These are phyloP conservation scores for Microtus ochrogaster DNA, from an alignment of 2,113 vertebrate species.

Conservation along the genomic window DNA sequence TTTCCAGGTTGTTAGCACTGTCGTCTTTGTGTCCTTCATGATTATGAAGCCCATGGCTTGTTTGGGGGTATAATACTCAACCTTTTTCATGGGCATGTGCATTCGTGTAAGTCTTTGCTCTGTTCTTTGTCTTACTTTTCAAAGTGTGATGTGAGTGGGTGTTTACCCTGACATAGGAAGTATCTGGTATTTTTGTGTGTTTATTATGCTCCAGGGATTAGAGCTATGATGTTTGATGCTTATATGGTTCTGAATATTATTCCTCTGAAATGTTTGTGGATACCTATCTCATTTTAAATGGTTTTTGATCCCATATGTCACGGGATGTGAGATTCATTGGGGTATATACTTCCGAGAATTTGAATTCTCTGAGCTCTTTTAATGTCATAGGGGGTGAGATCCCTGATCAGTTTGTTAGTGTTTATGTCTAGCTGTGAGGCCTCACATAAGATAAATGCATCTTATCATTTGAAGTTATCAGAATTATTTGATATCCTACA, in stretches of 20 bases:
- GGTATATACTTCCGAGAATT: constrained; percentile 41
- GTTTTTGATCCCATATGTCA: constrained; percentile 44
- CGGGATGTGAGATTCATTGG: constrained; percentile 8
- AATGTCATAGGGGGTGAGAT: neutral
- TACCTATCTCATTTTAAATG: neutral
- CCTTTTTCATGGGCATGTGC: neutral
- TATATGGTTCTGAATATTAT: constrained; percentile 17
- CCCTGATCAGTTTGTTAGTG: neutral
- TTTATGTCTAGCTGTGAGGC: neutral
- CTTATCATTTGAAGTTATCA: neutral
- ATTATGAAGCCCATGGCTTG: neutral
- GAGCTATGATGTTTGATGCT: neutral
- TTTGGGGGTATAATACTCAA: neutral
- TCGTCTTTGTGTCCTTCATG: neutral
- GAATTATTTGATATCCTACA: constrained; percentile 30
- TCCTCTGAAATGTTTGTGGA: constrained; percentile 43
- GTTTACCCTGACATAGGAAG: neutral
- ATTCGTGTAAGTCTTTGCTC: neutral
- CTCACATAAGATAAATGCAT: neutral
- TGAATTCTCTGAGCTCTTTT: constrained; percentile 55
- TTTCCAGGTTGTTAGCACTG: neutral
- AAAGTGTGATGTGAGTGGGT: neutral
- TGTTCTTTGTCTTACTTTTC: neutral
- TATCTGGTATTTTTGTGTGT: constrained; percentile 5
- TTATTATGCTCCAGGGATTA: neutral